These are phyloP conservation scores for Parazoanthus atlanticus DNA, from an alignment of 92 coral and sea anemone genomes.

Conservation along the genomic window DNA sequence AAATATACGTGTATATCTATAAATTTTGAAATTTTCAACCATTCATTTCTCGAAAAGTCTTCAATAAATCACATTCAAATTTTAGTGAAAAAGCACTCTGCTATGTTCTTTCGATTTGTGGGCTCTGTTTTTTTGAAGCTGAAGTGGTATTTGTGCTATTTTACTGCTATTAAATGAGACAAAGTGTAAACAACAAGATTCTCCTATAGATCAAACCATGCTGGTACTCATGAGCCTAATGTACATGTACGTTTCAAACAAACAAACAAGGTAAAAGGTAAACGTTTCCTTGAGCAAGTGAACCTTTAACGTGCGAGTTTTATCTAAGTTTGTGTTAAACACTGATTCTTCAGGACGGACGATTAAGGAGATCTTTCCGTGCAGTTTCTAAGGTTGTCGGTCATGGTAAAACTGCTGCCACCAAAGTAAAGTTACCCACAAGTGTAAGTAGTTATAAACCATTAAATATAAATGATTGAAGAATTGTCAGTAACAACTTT, in stretches of 20 bases:
- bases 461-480: neutral
- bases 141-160: too few relatives aligned
- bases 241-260: neutral
- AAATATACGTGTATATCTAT: too few relatives aligned
- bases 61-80: too few relatives aligned
- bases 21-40: too few relatives aligned
- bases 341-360: constrained; percentile 44
- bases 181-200: too few relatives aligned
- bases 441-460: constrained; percentile 32
- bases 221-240: too few relatives aligned
- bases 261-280: neutral
- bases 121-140: too few relatives aligned
- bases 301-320: neutral
- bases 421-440: constrained; percentile 27
- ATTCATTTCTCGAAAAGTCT: too few relatives aligned
- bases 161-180: too few relatives aligned
- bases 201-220: too few relatives aligned
- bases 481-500: neutral
- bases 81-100: too few relatives aligned
- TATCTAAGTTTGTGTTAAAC: constrained; percentile 10
- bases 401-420: neutral
- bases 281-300: neutral
- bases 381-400: constrained; percentile 79
- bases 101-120: too few relatives aligned
- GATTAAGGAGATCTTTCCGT: constrained; percentile 80